These are phyloP conservation scores for Trematomus loennbergii DNA, from an alignment of 2,113 vertebrate genomes.

Conservation along the genomic window DNA sequence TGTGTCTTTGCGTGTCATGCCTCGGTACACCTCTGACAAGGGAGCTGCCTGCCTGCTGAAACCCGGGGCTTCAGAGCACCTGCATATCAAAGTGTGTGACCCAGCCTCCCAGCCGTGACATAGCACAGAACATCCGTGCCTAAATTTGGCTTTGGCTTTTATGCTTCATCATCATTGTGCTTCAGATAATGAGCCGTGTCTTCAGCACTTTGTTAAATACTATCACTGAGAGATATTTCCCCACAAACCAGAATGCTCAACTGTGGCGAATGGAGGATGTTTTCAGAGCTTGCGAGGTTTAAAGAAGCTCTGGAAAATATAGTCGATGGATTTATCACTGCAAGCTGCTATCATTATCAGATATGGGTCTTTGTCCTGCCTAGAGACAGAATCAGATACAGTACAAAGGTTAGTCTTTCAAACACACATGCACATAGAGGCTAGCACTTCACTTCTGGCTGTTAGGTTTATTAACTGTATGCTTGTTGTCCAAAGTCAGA, in stretches of 20 bases:
- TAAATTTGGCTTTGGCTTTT: conserved; percentile 48
- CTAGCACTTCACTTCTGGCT: conserved; percentile 30
- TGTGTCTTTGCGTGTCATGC: conserved; percentile 68
- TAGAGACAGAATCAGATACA: conserved; percentile 19
- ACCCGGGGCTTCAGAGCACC: conserved; percentile 68
- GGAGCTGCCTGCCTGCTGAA: conserved; percentile 70
- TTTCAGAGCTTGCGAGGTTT: conserved; percentile 19
- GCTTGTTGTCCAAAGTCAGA: conserved; percentile 58
- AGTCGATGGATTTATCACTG: conserved; percentile 30
- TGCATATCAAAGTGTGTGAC: conserved; percentile 78
- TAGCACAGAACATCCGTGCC: conserved; percentile 56
- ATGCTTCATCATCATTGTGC: conserved; percentile 39
- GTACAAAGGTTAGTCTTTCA: conserved; percentile 32
- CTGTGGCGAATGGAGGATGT: background rate
- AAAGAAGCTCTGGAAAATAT: conserved; percentile 24
- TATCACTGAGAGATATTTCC: conserved; percentile 13
- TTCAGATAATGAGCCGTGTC: conserved; percentile 43
- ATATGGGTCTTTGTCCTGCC: conserved; percentile 12
- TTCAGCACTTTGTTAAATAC: conserved; percentile 11
- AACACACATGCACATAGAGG: background rate
- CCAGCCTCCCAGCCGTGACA: conserved; percentile 61
- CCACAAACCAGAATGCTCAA: background rate
- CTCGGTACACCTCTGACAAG: conserved; percentile 73
- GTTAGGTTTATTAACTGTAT: conserved; percentile 67
- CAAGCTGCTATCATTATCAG: conserved; percentile 32